Conservation (phyloP, 2,113 vertebrate genomes). For the Athene cunicularia region DNA sequence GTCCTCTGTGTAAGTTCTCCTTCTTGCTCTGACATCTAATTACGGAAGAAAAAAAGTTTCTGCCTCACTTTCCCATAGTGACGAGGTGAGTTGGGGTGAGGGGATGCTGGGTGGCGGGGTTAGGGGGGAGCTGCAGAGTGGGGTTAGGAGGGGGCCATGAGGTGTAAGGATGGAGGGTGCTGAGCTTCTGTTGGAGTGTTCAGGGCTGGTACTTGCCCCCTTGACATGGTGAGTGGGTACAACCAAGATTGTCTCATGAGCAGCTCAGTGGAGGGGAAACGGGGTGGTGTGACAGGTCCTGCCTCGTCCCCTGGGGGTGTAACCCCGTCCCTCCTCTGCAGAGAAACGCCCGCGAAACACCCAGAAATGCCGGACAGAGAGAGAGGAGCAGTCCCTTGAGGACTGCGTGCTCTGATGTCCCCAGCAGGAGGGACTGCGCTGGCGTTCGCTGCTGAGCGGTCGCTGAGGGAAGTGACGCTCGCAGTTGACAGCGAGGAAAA, state of each 20-base stretch:
- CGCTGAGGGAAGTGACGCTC: too few species aligned
- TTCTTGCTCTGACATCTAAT: background rate
- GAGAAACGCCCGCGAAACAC: background rate
- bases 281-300: too few species aligned
- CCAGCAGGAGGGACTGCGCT: background rate
- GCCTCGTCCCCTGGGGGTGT: too few species aligned
- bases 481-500: background rate
- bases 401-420: background rate
- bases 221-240: background rate
- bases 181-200: background rate
- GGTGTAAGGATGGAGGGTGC: background rate
- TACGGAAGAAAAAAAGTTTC: background rate
- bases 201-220: background rate
- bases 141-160: background rate
- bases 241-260: background rate
- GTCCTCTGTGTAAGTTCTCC: background rate
- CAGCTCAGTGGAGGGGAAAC: background rate
- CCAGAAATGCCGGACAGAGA: background rate
- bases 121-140: rapidly evolving
- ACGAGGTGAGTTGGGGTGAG: background rate
- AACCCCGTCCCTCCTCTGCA: background rate
- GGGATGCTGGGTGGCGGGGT: rapidly evolving
- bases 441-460: background rate
- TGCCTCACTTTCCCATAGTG: rapidly evolving
- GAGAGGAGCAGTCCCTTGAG: rapidly evolving